phyloP scores from a whole-genome alignment of 2,113 vertebrate species.

The Hylia prasina region DNA sequence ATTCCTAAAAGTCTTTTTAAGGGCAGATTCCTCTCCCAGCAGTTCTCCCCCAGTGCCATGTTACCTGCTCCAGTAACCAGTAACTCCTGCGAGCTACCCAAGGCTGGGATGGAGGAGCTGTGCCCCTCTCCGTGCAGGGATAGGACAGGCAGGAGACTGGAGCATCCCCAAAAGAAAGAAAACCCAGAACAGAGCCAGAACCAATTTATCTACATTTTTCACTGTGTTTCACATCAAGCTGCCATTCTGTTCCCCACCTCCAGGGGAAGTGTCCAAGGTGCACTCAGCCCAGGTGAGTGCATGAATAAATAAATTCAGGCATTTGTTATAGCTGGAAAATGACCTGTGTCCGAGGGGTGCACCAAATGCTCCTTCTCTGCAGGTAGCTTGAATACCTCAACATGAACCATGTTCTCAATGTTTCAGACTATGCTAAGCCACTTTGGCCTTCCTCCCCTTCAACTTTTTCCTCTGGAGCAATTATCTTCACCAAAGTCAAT shows the following conservation, averaged over 20 bases:
- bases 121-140: background rate
- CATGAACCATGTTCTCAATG: conserved; percentile 15
- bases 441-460: conserved; percentile 20
- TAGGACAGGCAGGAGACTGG: background rate
- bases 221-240: background rate
- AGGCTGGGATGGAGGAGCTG: accelerated
- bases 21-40: background rate
- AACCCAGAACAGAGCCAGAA: background rate
- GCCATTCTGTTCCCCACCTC: background rate
- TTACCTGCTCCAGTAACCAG: background rate
- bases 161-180: background rate
- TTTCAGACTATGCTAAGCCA: conserved; percentile 49
- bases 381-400: conserved; percentile 50
- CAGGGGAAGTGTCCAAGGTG: background rate
- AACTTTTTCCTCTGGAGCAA: background rate
- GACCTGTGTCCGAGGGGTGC: background rate
- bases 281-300: background rate
- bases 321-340: no score
- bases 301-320: no score
- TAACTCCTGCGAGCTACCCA: background rate
- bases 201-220: background rate
- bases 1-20: background rate
- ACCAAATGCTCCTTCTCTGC: background rate
- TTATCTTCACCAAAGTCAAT: conserved; percentile 21
- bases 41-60: background rate